Percentiles rank a stretch among this genome's conserved stretches.
Conservation (phyloP, 2,113 vertebrate species). For the Isichthys henryi region DNA sequence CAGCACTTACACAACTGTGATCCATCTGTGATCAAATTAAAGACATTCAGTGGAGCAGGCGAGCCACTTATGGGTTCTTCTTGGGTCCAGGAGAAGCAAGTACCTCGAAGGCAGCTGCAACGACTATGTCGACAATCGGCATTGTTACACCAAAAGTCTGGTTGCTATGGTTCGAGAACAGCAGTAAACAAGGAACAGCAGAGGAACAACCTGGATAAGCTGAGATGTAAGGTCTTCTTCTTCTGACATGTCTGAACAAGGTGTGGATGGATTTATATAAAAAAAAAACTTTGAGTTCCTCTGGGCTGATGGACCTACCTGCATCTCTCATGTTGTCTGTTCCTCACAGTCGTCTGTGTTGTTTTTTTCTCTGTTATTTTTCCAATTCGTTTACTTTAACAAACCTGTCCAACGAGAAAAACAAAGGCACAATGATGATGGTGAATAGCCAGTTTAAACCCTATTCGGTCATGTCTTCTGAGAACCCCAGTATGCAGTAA, state of each 20-base stretch:
- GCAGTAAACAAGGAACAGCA: not conserved
- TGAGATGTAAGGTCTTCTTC: not conserved
- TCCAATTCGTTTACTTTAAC: not conserved
- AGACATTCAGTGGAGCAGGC: not conserved
- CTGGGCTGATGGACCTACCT: not conserved
- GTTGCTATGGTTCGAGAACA: not conserved
- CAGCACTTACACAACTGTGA: not conserved
- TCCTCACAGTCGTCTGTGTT: not conserved
- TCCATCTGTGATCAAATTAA: not conserved
- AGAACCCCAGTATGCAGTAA: slow-evolving; percentile 14
- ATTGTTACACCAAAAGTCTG: not conserved
- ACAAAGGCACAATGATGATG: not conserved
- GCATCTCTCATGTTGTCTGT: not conserved
- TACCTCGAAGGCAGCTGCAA: not conserved
- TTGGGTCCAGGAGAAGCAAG: not conserved
- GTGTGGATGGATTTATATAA: not conserved
- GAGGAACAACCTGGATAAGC: too few species aligned
- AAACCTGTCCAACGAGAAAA: not conserved
- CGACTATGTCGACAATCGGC: not conserved
- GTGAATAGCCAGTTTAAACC: not conserved
- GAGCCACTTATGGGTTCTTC: not conserved
- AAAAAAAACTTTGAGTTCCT: slow-evolving; percentile 4
- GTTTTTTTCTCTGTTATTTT: slow-evolving; percentile 6
- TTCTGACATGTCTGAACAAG: not conserved
- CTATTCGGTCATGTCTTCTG: not conserved